Conservation (phyloP, 2,113 vertebrate species). For the Falcunculus frontatus region DNA sequence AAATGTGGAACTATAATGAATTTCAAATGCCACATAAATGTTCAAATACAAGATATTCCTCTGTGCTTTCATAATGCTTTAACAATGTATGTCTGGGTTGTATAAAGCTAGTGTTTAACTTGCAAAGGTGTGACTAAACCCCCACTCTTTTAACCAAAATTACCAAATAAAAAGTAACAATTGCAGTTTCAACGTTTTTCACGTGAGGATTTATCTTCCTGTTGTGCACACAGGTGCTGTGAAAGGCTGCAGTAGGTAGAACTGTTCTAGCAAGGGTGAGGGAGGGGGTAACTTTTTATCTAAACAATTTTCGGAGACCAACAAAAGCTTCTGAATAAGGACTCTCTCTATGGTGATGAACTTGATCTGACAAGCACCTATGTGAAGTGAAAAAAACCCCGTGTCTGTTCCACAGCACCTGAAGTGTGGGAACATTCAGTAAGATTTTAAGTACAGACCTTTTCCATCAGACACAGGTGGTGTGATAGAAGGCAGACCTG, state of each 20-base stretch:
- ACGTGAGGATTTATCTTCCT: not conserved
- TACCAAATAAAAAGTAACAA: not conserved
- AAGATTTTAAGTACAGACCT: fast-evolving
- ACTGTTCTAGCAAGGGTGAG: not conserved
- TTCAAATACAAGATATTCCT: not conserved
- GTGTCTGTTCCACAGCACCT: not conserved
- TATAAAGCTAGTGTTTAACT: not conserved
- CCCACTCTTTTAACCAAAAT: not conserved
- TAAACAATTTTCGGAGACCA: not conserved
- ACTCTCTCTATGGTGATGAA: not conserved
- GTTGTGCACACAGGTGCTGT: not conserved
- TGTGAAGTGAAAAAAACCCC: not conserved
- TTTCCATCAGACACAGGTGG: not conserved
- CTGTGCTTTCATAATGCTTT: not conserved
- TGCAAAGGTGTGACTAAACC: not conserved
- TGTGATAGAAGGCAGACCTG: not conserved
- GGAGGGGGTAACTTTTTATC: fast-evolving
- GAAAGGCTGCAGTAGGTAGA: not conserved
- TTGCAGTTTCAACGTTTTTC: not conserved
- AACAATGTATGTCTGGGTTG: not conserved
- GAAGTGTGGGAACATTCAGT: not conserved
- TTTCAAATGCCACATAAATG: not conserved
- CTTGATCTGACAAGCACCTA: not conserved
- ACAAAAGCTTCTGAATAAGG: not conserved
- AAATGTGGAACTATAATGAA: not conserved